A percentile compares a stretch with the other conserved stretches of the same genome.
Conservation (phyloP, 2,113 vertebrate genomes). For the Empidonax traillii region DNA sequence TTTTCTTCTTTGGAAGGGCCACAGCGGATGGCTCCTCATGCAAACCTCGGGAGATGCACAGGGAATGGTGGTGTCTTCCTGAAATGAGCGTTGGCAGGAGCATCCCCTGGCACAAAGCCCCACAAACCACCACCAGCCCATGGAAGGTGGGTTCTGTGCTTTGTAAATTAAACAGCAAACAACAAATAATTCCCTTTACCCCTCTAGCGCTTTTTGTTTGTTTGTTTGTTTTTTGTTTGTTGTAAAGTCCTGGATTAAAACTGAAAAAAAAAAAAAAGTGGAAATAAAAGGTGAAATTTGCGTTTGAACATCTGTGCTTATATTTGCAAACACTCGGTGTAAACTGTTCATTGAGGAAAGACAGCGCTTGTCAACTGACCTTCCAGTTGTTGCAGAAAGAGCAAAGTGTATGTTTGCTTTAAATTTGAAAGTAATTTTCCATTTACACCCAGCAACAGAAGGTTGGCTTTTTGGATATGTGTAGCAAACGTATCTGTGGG, state of each 20-base stretch:
- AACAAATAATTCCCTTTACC: background rate
- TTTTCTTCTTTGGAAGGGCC: background rate
- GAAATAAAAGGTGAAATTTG: background rate
- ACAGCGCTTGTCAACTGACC: background rate
- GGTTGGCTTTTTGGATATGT: background rate
- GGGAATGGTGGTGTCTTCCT: background rate
- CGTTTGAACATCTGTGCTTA: background rate
- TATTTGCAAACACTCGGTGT: background rate
- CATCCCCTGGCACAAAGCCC: background rate
- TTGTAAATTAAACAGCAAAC: background rate
- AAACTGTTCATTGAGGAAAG: background rate
- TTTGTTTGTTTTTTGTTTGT: background rate
- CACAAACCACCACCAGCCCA: background rate
- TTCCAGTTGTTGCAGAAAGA: background rate
- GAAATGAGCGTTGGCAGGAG: fast-evolving
- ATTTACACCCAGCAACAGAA: background rate
- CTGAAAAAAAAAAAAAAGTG: background rate
- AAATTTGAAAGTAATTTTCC: background rate
- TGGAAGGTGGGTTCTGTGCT: background rate
- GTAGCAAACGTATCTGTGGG: background rate
- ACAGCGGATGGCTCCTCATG: fast-evolving
- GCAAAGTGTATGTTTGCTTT: slow-evolving; percentile 29
- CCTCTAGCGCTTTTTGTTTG: fast-evolving
- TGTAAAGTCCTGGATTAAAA: background rate
- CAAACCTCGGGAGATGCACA: background rate